Evolutionary conservation across 92 coral and sea anemone genomes (phyloP).

Genomic region (Epizoanthus rinbou): DNA sequence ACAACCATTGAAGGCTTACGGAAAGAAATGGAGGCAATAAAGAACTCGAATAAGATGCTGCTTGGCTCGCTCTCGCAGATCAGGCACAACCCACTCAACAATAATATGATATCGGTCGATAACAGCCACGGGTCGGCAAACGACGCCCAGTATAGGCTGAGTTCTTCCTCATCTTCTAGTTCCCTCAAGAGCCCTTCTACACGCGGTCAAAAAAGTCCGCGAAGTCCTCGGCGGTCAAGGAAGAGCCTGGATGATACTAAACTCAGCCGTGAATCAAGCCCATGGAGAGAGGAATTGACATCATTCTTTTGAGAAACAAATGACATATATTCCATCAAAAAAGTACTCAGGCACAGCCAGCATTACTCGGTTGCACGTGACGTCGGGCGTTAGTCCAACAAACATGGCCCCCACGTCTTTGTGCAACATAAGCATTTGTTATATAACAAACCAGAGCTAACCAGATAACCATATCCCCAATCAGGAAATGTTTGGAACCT

Average conservation of each 20-base stretch:
- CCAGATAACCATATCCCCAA: too few species aligned
- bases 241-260: slow-evolving; percentile 47
- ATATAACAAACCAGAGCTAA: too few species aligned
- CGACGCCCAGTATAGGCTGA: not conserved
- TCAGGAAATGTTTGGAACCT: too few species aligned
- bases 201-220: slow-evolving; percentile 41
- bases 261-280: slow-evolving; percentile 38
- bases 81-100: slow-evolving; percentile 27
- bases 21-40: slow-evolving; percentile 69
- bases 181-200: slow-evolving; percentile 21
- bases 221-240: slow-evolving; percentile 40
- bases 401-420: too few species aligned
- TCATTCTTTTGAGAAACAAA: slow-evolving; percentile 61
- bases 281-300: slow-evolving; percentile 86
- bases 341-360: not conserved
- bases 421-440: too few species aligned
- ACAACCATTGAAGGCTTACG: slow-evolving; percentile 58
- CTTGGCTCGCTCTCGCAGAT: slow-evolving; percentile 71
- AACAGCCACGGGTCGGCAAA: not conserved
- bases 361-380: too few species aligned
- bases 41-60: slow-evolving; percentile 67
- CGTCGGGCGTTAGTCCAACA: too few species aligned
- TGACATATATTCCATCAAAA: not conserved
- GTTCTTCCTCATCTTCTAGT: not conserved
- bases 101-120: not conserved